Evolutionary conservation across 2,888 invertebrate species (phyloP), one percentile per base, ranked within the genome.

Genomic region (Crepidodera aurea): DNA sequence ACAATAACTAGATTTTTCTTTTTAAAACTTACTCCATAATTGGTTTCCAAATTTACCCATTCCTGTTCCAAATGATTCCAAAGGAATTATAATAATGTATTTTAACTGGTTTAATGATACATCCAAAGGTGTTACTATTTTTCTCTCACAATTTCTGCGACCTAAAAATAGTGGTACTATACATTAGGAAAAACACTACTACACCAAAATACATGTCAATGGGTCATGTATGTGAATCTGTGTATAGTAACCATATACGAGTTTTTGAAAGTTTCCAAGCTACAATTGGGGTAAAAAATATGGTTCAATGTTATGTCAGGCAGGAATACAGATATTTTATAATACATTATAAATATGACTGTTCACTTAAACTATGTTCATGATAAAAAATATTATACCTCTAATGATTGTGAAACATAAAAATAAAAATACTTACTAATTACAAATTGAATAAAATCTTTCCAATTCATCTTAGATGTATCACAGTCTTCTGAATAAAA

Each of bases 21-120:
- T n/a, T n/a, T n/a, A n/a, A n/a, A n/a, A 70, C 71, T 69, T 65
- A 73, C 73, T 62, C 61, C 67, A 73, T 48, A 72, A 61, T 29
- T 69, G 66, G 12, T 57, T 59, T 29, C 64, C 71, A 57, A 73
- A 72, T 13, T 64, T 57, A 4, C 73, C 73, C 62, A 73, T 62
- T 55, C 70, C 73, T 50, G 69, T 65, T 10, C 73, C 73, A 8
- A 69, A 13, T 2, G 73, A 68, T 42, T 68, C 55, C 58, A 72
- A 39, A 0, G 73, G 73, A n/a, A 72, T 58, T 6, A 71, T 69
- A 50, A 73, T 69, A 19, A 72, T 19, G 51, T 65, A 55, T 57
- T 69, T 71, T 22, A 70, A 8, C 62, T 73, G 73, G 42, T 61
- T 54, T 4, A 73, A 55, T 10, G 66, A 55, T 22, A 66, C 72